Evolutionary conservation across 2,888 invertebrate species (phyloP).

Genomic region (Ischnura elegans): DNA sequence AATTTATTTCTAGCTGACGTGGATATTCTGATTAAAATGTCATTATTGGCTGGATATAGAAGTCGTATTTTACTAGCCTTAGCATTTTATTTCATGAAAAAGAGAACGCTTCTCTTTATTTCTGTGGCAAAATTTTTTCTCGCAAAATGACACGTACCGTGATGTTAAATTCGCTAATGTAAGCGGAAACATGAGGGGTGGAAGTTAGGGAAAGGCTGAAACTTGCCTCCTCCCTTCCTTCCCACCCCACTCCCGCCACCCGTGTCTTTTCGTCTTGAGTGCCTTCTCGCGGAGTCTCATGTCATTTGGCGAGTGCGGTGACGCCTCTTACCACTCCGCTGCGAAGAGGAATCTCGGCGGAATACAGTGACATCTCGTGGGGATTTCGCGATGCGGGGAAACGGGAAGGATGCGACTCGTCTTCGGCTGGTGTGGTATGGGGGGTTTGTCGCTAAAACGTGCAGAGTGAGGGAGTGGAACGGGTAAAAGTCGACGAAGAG

Average conservation of each 20-base stretch:
- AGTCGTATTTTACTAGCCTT: too few species aligned
- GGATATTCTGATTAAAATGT: too few species aligned
- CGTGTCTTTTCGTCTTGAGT: constrained; percentile 35
- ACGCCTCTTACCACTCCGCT: constrained; percentile 54
- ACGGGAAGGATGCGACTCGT: constrained; percentile 37
- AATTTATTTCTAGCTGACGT: too few species aligned
- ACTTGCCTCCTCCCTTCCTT: not conserved
- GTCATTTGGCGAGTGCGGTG: constrained; percentile 65
- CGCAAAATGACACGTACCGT: not conserved
- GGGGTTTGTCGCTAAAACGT: not conserved
- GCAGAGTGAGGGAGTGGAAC: not conserved
- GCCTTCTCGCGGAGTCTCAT: constrained; percentile 35
- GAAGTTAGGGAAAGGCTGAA: not conserved
- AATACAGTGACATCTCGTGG: constrained; percentile 46
- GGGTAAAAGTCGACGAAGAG: not conserved
- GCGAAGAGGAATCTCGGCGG: constrained; percentile 58
- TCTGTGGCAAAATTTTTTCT: not conserved
- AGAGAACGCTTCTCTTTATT: too few species aligned
- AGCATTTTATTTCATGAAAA: too few species aligned
- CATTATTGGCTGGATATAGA: too few species aligned
- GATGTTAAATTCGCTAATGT: not conserved
- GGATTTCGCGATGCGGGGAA: constrained; percentile 33
- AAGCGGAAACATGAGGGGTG: not conserved
- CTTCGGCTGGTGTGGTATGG: not conserved
- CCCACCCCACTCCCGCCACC: not conserved